Conservation (phyloP, 2,888 invertebrate genomes). For the Tachina grossa region DNA sequence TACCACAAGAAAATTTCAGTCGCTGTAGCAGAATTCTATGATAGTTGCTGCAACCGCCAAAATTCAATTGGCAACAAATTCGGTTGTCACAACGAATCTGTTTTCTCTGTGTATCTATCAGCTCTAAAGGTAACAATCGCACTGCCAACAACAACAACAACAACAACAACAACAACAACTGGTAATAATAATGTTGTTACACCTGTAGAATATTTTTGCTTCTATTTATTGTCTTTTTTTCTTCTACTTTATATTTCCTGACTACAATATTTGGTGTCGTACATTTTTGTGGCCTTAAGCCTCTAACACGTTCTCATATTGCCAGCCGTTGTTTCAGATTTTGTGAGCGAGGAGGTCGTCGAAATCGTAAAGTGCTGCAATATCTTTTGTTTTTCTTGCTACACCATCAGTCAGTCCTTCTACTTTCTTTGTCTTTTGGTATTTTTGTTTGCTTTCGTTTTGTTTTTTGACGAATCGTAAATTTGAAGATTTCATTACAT, state of each 20-base stretch:
- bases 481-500: conserved; percentile 81
- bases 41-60: too few species aligned
- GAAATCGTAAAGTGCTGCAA: conserved; percentile 28
- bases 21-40: too few species aligned
- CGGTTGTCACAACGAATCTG: too few species aligned
- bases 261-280: conserved; percentile 55
- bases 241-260: conserved; percentile 62
- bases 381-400: conserved; percentile 21
- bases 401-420: not conserved
- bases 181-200: conserved; percentile 58
- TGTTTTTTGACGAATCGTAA: conserved; percentile 76
- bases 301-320: conserved; percentile 58
- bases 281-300: conserved; percentile 66
- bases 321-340: conserved; percentile 44
- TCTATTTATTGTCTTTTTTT: not conserved
- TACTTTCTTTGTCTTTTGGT: not conserved
- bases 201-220: conserved; percentile 71
- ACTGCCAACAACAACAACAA: conserved; percentile 21
- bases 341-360: not conserved
- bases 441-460: not conserved
- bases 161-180: conserved; percentile 18
- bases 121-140: conserved; percentile 15
- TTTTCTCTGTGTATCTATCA: conserved; percentile 32
- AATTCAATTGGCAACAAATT: too few species aligned
- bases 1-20: too few species aligned